A percentile compares a stretch with the other conserved stretches of the same genome.
phyloP scores from a whole-genome alignment of 2,113 vertebrate genomes.

The Melanostigma gelatinosum region DNA sequence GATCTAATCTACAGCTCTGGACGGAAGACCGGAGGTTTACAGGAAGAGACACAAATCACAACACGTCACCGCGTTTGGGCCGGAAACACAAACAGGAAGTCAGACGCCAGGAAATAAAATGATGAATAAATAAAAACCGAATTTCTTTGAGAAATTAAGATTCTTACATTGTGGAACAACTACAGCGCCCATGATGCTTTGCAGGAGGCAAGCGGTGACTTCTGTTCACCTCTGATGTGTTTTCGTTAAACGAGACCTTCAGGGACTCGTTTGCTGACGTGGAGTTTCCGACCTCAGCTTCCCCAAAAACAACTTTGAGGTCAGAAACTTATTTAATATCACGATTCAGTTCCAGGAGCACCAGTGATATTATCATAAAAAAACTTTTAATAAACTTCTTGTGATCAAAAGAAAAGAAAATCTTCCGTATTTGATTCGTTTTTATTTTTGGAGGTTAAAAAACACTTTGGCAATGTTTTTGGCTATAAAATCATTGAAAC shows the following conservation, averaged over 20 bases:
- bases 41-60: constrained; percentile 63
- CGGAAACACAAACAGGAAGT: constrained; percentile 1
- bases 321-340: background rate
- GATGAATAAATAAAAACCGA: too few relatives aligned
- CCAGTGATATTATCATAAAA: background rate
- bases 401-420: background rate
- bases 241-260: background rate
- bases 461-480: constrained; percentile 43
- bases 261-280: background rate
- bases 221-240: too few relatives aligned
- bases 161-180: background rate
- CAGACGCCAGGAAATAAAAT: too few relatives aligned
- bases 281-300: constrained; percentile 27
- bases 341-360: constrained; percentile 9
- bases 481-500: constrained; percentile 18
- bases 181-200: background rate
- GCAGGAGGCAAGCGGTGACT: background rate
- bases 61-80: constrained; percentile 38
- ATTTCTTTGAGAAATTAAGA: too few relatives aligned
- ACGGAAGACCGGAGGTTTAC: constrained; percentile 74
- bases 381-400: background rate
- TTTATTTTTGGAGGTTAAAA: constrained; percentile 24
- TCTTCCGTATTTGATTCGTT: background rate
- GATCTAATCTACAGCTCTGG: constrained; percentile 54
- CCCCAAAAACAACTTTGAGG: background rate